phyloP scores from a whole-genome alignment of 30 jellyfish, hydroid and myxozoan species.

The Morbakka virulenta region DNA sequence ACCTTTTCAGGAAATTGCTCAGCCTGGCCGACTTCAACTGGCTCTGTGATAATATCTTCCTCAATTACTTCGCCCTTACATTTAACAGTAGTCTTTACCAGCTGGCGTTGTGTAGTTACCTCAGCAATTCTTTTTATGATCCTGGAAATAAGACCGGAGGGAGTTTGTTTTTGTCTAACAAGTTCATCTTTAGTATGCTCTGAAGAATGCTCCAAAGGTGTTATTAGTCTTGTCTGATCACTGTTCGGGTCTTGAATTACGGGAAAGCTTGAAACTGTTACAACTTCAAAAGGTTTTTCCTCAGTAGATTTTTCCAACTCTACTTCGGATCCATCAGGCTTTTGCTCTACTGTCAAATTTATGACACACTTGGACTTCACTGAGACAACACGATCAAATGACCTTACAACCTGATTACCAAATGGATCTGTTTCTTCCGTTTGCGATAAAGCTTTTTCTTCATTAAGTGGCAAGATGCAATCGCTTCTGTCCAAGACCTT shows the following conservation, averaged over 20 bases:
- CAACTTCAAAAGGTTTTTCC: not conserved
- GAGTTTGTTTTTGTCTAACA: slow-evolving; percentile 16
- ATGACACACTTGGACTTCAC: slow-evolving; percentile 4
- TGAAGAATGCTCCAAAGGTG: too few relatives aligned
- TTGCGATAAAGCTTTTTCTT: not conserved
- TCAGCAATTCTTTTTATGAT: slow-evolving; percentile 8
- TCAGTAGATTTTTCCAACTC: slow-evolving; percentile 14
- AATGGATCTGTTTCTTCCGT: not conserved
- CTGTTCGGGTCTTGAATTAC: too few relatives aligned
- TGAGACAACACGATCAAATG: not conserved
- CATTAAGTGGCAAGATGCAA: not conserved
- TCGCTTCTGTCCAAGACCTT: not conserved
- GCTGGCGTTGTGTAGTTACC: slow-evolving; percentile 3
- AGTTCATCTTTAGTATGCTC: slow-evolving; percentile 31
- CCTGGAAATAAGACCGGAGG: slow-evolving; percentile 4
- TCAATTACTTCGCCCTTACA: not conserved
- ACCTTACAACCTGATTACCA: slow-evolving; percentile 18
- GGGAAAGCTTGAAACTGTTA: too few relatives aligned
- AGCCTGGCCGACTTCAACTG: too few relatives aligned
- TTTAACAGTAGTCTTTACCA: not conserved
- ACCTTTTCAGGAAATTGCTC: too few relatives aligned
- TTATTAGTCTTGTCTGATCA: too few relatives aligned
- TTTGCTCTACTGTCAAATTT: not conserved
- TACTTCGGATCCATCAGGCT: slow-evolving; percentile 47
- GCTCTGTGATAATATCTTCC: slow-evolving; percentile 23